Percentiles rank a stretch among this genome's conserved stretches.
phyloP scores from a whole-genome alignment of 2,888 invertebrate species.

The Abrostola triplasia region DNA sequence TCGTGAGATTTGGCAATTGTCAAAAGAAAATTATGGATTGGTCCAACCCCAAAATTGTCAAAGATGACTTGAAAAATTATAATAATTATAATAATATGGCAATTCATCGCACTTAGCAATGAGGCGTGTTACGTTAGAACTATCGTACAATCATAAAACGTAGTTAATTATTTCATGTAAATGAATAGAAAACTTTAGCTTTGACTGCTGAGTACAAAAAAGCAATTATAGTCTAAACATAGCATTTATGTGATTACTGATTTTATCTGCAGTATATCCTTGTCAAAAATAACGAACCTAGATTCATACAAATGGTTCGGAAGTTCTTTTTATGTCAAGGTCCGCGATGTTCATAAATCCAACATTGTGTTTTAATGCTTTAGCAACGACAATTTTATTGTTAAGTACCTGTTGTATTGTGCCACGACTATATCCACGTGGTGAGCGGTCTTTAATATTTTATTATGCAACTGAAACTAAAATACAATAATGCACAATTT shows the following conservation, averaged over 20 bases:
- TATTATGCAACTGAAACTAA: background rate
- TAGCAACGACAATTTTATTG: slow-evolving; percentile 1
- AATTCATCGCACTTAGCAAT: too few species aligned
- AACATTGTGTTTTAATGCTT: slow-evolving; percentile 10
- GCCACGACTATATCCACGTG: background rate
- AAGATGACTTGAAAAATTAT: too few species aligned
- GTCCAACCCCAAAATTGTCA: too few species aligned
- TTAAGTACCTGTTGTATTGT: slow-evolving; percentile 5
- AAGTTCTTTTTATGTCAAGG: slow-evolving; percentile 49
- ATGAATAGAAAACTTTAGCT: background rate
- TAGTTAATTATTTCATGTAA: too few species aligned
- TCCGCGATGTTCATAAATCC: slow-evolving; percentile 41
- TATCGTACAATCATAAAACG: too few species aligned
- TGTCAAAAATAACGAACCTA: slow-evolving; percentile 16
- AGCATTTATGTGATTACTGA: slow-evolving; percentile 2
- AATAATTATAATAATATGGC: too few species aligned
- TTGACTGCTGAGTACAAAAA: background rate
- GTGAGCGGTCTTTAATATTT: background rate
- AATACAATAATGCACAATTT: too few species aligned
- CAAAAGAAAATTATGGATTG: too few species aligned
- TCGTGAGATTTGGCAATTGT: too few species aligned
- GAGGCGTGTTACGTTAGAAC: too few species aligned
- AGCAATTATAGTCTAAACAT: background rate
- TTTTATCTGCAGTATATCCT: background rate
- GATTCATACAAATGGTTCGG: slow-evolving; percentile 35